Conservation (phyloP, 2,888 invertebrate species). For the Thymelicus lineola region DNA sequence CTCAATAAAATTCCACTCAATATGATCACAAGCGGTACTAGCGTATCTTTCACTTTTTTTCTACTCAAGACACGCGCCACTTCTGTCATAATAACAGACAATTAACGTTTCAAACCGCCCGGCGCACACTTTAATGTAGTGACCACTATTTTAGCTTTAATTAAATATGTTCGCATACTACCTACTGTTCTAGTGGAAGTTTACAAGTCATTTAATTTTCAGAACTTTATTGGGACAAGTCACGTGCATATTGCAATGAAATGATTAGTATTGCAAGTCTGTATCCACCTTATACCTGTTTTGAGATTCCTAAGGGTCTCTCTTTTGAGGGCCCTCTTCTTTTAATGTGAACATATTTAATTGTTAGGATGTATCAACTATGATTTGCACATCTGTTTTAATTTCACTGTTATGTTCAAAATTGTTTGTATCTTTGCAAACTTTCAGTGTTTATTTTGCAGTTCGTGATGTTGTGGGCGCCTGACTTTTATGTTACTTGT, state of each 20-base stretch:
- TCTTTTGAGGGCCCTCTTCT: neutral
- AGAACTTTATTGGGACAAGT: no score
- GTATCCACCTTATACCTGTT: no score
- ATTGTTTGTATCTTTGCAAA: conserved; percentile 71
- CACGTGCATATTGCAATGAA: no score
- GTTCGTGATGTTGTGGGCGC: conserved; percentile 79
- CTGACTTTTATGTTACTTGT: conserved; percentile 74
- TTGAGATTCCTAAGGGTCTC: no score
- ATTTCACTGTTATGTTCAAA: conserved; percentile 63
- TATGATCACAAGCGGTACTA: conserved; percentile 57
- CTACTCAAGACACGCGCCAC: conserved; percentile 70
- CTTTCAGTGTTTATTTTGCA: conserved; percentile 76
- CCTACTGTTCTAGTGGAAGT: no score
- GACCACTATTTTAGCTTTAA: conserved; percentile 43
- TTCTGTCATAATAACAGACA: conserved; percentile 61
- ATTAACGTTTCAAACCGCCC: conserved; percentile 60
- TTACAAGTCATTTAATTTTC: no score
- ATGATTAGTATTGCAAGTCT: no score
- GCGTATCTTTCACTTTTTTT: conserved; percentile 79
- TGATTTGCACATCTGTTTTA: conserved; percentile 55
- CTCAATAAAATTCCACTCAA: conserved; percentile 63
- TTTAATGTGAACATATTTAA: conserved; percentile 20
- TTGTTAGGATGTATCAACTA: neutral
- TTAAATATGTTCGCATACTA: neutral
- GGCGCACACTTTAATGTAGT: conserved; percentile 56